These are phyloP conservation scores for Eurosta solidaginis DNA, from an alignment of 1,140 invertebrate species.

Conservation along the genomic window DNA sequence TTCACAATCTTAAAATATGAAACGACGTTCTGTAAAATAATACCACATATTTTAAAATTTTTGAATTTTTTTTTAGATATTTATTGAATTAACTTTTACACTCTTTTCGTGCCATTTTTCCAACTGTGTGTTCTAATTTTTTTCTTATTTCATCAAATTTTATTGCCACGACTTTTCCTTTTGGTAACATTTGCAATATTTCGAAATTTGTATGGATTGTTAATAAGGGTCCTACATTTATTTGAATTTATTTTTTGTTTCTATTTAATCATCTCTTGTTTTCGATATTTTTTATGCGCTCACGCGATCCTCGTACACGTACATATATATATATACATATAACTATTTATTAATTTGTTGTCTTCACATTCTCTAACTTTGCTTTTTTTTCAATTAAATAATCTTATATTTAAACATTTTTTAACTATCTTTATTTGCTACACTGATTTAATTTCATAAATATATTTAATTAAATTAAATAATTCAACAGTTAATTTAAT, in stretches of 20 bases:
- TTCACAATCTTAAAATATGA: too few relatives aligned
- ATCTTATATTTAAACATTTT: not conserved
- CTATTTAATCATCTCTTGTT: not conserved
- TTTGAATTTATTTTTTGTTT: not conserved
- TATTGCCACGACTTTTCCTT: not conserved
- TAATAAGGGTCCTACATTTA: conserved; percentile 18
- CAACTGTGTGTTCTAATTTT: not conserved
- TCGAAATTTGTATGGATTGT: conserved; percentile 8
- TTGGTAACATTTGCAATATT: not conserved
- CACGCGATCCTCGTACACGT: too few relatives aligned
- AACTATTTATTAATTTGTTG: not conserved
- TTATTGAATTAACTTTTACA: too few relatives aligned
- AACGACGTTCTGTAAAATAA: too few relatives aligned
- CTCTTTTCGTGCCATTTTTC: too few relatives aligned
- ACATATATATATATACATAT: not conserved
- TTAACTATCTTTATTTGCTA: not conserved
- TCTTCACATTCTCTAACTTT: not conserved
- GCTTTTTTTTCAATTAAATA: not conserved
- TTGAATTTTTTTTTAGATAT: too few relatives aligned
- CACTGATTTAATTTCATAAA: not conserved
- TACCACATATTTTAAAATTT: too few relatives aligned
- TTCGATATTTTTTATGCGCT: not conserved
- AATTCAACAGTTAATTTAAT: not conserved
- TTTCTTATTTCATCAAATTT: not conserved
- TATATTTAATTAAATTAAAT: not conserved